Percentiles rank a stretch among this genome's conserved stretches.
Evolutionary conservation across 2,888 invertebrate genomes (phyloP).

Genomic region (Noctua janthe): DNA sequence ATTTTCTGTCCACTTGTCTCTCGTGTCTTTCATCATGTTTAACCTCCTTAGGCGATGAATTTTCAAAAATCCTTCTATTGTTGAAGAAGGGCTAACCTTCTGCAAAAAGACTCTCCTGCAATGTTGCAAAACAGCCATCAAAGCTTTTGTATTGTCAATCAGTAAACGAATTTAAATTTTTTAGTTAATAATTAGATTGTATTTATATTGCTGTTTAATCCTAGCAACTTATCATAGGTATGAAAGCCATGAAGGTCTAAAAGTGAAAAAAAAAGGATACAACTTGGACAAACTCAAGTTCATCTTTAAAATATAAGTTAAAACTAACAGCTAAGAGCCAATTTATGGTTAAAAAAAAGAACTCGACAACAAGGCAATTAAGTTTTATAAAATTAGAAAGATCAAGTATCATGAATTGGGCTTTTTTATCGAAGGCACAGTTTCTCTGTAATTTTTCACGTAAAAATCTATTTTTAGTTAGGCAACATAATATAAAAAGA

Average conservation of each 20-base stretch:
- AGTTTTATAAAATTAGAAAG: not conserved
- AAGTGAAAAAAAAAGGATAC: not conserved
- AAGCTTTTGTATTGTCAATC: not conserved
- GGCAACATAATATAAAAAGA: not conserved
- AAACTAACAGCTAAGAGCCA: not conserved
- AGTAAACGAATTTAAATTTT: not conserved
- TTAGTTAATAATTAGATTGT: not conserved
- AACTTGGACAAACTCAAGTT: not conserved
- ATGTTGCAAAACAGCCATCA: too few species aligned
- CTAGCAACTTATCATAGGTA: not conserved
- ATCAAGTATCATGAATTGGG: not conserved
- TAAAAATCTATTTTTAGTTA: not conserved
- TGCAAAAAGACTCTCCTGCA: not conserved
- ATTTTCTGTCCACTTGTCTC: too few species aligned
- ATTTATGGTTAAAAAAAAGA: not conserved
- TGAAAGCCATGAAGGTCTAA: too few species aligned
- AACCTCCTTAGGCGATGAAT: not conserved
- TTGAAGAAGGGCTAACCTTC: not conserved
- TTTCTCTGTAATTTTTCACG: constrained; percentile 3
- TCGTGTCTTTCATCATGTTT: too few species aligned
- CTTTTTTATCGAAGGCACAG: not conserved
- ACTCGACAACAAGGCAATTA: not conserved
- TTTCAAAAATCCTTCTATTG: not conserved
- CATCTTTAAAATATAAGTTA: not conserved
- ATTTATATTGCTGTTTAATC: not conserved